A percentile compares a stretch with the other conserved stretches of the same genome.
Conservation (phyloP, 2,797 vertebrate species). For the Remorina albescens region DNA sequence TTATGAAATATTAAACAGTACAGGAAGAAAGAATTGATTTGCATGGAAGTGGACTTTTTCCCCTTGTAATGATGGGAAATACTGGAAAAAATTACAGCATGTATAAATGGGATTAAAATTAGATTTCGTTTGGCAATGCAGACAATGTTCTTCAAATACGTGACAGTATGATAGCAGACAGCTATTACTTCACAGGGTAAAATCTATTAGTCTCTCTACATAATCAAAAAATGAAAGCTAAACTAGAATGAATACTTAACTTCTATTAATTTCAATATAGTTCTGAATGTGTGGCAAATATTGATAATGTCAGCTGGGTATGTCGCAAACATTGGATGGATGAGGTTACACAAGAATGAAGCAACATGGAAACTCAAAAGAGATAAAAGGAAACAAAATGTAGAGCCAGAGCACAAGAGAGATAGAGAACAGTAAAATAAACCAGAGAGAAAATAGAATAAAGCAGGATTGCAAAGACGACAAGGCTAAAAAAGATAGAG, state of each 20-base stretch:
- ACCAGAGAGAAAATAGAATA: slow-evolving; percentile 35
- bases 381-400: neutral
- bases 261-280: slow-evolving; percentile 38
- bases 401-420: neutral
- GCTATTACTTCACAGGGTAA: slow-evolving; percentile 30
- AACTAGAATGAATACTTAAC: slow-evolving; percentile 26
- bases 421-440: slow-evolving; percentile 46
- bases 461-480: slow-evolving; percentile 29
- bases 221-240: slow-evolving; percentile 21
- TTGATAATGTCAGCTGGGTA: slow-evolving; percentile 12
- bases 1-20: slow-evolving; percentile 42
- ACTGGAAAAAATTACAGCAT: slow-evolving; percentile 21
- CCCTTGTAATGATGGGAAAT: slow-evolving; percentile 25
- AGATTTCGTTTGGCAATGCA: slow-evolving; percentile 38
- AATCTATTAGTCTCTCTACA: slow-evolving; percentile 29
- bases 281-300: slow-evolving; percentile 28
- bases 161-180: slow-evolving; percentile 22
- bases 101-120: slow-evolving; percentile 45
- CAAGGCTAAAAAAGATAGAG: slow-evolving; percentile 45
- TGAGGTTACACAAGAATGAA: slow-evolving; percentile 10
- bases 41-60: slow-evolving; percentile 30
- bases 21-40: slow-evolving; percentile 29
- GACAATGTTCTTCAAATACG: slow-evolving; percentile 33
- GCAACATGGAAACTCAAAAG: slow-evolving; percentile 23
- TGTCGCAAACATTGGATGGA: neutral